These are phyloP conservation scores for Dryobates pubescens DNA, from an alignment of 2,797 vertebrate genomes.

Conservation along the genomic window DNA sequence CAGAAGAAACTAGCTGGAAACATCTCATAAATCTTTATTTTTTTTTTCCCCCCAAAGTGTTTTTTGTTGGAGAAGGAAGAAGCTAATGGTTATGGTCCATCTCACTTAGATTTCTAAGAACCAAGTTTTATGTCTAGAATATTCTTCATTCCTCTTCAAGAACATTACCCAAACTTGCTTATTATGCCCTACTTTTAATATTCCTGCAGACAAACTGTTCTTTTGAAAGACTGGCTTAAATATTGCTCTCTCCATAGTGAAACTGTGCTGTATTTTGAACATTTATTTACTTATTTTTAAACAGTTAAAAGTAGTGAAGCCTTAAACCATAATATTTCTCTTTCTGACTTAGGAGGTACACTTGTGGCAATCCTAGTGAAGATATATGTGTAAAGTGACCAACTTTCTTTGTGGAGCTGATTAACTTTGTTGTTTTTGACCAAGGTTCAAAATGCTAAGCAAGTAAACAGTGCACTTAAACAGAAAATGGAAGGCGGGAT, in stretches of 20 bases:
- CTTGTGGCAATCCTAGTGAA: conserved; percentile 72
- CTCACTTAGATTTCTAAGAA: not conserved
- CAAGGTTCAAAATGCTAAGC: conserved; percentile 98
- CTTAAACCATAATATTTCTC: conserved; percentile 72
- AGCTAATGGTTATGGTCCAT: not conserved
- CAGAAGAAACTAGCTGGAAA: conserved; percentile 18
- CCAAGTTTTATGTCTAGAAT: not conserved
- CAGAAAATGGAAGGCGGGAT: conserved; percentile 93
- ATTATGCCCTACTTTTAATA: not conserved
- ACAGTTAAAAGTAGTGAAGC: conserved; percentile 61
- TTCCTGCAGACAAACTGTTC: conserved; percentile 36
- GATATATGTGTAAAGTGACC: conserved; percentile 74
- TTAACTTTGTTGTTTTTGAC: conserved; percentile 77
- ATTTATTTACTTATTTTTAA: not conserved
- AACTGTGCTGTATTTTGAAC: conserved; percentile 5
- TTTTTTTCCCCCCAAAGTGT: not conserved
- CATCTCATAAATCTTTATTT: not conserved
- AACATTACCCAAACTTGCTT: not conserved
- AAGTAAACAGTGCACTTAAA: conserved; percentile 97
- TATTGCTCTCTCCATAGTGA: conserved; percentile 12
- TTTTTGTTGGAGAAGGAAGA: conserved; percentile 11
- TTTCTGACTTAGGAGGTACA: conserved; percentile 74
- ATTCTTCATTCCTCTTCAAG: not conserved
- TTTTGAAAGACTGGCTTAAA: conserved; percentile 8
- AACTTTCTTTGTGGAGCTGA: conserved; percentile 74